phyloP scores from a whole-genome alignment of 2,113 vertebrate species.

The Leiothrix lutea region DNA sequence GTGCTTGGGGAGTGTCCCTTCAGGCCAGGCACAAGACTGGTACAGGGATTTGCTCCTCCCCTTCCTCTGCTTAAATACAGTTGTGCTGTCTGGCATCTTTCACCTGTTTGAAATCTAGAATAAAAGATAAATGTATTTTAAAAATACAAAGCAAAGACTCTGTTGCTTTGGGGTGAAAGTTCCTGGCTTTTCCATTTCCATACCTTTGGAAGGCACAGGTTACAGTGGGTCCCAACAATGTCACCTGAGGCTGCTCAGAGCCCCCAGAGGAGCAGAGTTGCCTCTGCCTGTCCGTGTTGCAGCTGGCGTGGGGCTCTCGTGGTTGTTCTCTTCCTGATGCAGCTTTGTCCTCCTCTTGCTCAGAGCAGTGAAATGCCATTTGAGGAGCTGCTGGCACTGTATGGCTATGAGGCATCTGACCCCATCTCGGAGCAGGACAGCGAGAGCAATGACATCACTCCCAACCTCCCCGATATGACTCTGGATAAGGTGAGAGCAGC shows the following conservation, averaged over 20 bases:
- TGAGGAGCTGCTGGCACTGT: constrained; percentile 90
- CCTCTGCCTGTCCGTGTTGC: neutral
- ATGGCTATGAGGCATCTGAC: constrained; percentile 87
- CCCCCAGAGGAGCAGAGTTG: neutral
- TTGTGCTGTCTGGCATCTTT: neutral
- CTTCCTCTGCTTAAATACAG: neutral
- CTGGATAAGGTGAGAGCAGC: constrained; percentile 84
- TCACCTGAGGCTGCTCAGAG: neutral
- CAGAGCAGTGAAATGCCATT: constrained; percentile 90
- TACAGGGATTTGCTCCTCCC: neutral
- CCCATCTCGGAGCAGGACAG: constrained; percentile 82
- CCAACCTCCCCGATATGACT: constrained; percentile 84
- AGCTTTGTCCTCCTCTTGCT: constrained; percentile 27
- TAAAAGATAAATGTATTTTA: neutral
- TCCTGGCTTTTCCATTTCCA: neutral
- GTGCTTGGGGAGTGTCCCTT: neutral
- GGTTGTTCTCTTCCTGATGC: constrained; percentile 24
- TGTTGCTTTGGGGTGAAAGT: neutral
- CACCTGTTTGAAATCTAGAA: neutral
- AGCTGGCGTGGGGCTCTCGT: neutral
- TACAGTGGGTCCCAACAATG: neutral
- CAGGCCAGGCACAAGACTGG: neutral
- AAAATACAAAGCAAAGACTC: neutral
- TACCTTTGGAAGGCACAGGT: neutral
- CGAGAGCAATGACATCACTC: constrained; percentile 75